Percentiles rank a stretch among this genome's conserved stretches.
phyloP scores from a whole-genome alignment of 2,888 invertebrate species.

The Clivina fossor region DNA sequence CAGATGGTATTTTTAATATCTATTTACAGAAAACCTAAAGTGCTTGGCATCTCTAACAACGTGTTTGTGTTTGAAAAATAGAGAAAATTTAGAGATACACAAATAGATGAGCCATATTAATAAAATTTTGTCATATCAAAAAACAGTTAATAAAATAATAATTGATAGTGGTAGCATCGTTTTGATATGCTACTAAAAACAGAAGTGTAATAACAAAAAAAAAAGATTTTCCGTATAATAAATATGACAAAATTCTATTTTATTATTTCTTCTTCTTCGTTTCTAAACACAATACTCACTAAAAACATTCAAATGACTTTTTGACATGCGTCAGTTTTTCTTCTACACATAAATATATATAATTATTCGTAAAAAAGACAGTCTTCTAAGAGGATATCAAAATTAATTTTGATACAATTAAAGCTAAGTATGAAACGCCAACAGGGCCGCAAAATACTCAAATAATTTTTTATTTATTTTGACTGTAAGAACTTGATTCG shows the following conservation, averaged over 20 bases:
- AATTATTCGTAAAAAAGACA: constrained; percentile 32
- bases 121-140: too few relatives aligned
- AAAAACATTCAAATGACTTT: constrained; percentile 33
- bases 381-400: constrained; percentile 33
- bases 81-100: not conserved
- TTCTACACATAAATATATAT: constrained; percentile 33
- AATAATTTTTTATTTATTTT: not conserved
- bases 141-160: too few relatives aligned
- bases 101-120: not conserved
- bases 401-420: constrained; percentile 33
- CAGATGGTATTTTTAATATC: constrained; percentile 1
- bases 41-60: too few relatives aligned
- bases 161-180: too few relatives aligned
- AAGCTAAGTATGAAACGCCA: constrained; percentile 30
- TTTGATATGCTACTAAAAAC: too few relatives aligned
- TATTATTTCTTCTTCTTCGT: too few relatives aligned
- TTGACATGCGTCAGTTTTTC: constrained; percentile 17
- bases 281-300: constrained; percentile 26
- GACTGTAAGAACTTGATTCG: too few relatives aligned
- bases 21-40: too few relatives aligned
- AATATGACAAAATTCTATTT: too few relatives aligned
- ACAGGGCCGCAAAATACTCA: constrained; percentile 10
- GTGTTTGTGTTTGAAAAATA: too few relatives aligned
- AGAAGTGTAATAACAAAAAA: too few relatives aligned
- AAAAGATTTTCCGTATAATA: too few relatives aligned